A percentile compares a stretch with the other conserved stretches of the same genome.
phyloP scores from a whole-genome alignment of 2,113 vertebrate genomes.

The Pitta sordida region DNA sequence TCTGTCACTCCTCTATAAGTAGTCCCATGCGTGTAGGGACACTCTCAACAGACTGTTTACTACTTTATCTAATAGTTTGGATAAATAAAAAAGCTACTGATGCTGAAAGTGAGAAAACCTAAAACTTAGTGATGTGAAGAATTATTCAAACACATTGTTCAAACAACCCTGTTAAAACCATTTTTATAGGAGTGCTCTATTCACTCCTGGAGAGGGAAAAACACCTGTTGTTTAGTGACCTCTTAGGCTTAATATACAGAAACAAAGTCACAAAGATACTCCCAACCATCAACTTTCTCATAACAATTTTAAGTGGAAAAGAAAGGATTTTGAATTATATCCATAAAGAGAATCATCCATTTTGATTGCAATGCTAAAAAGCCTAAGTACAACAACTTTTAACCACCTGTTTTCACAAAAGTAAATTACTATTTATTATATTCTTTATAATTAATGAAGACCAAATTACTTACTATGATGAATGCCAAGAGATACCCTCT shows the following conservation, averaged over 20 bases:
- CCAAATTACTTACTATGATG: conserved; percentile 31
- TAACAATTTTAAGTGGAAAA: neutral
- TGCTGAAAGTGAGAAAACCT: neutral
- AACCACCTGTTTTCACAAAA: conserved; percentile 40
- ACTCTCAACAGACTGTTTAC: neutral
- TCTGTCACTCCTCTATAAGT: neutral
- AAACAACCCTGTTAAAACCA: neutral
- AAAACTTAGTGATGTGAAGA: neutral
- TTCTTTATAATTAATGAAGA: conserved; percentile 55
- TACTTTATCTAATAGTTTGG: neutral
- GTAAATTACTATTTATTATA: conserved; percentile 31
- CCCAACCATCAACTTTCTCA: neutral
- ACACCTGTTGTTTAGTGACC: neutral
- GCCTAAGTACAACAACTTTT: neutral
- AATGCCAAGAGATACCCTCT: conserved; percentile 43
- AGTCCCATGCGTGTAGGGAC: neutral
- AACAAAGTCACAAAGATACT: neutral
- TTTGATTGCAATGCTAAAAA: neutral
- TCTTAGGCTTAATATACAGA: neutral
- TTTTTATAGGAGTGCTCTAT: neutral
- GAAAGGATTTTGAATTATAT: neutral
- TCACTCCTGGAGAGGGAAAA: neutral
- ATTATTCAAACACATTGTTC: neutral
- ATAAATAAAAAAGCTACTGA: neutral
- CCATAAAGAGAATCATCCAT: neutral